phyloP scores from a whole-genome alignment of 1,140 invertebrate species.

The Pseudomyrmex concolor region DNA sequence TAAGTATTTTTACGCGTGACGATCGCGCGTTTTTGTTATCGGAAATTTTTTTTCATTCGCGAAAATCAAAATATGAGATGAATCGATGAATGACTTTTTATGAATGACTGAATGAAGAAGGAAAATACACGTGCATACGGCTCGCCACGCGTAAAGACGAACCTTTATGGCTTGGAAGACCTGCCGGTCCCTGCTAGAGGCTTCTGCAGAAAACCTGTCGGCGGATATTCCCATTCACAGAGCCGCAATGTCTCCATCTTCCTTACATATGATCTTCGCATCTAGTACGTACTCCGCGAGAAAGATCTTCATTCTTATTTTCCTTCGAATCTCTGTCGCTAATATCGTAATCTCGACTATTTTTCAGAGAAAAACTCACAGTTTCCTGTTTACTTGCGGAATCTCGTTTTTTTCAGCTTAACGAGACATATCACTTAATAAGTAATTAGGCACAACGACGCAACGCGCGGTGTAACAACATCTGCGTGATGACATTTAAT shows the following conservation, averaged over 20 bases:
- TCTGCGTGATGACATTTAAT: background rate
- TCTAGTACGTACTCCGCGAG: slow-evolving; percentile 6
- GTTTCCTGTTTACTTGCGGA: background rate
- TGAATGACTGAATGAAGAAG: slow-evolving; percentile 78
- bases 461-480: background rate
- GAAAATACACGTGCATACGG: slow-evolving; percentile 76
- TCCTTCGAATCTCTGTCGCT: too few relatives aligned
- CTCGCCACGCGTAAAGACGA: slow-evolving; percentile 73
- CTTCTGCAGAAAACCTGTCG: slow-evolving; percentile 82
- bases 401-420: background rate
- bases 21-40: background rate
- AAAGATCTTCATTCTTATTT: background rate
- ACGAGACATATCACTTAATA: too few relatives aligned
- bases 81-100: slow-evolving; percentile 76
- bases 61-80: slow-evolving; percentile 22
- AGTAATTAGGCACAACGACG: too few relatives aligned
- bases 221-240: slow-evolving; percentile 83
- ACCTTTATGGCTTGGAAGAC: slow-evolving; percentile 84
- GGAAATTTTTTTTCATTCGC: background rate
- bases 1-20: background rate
- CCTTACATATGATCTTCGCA: slow-evolving; percentile 74
- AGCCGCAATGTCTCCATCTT: slow-evolving; percentile 78
- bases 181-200: slow-evolving; percentile 79
- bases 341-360: background rate
- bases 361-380: background rate